Conservation (phyloP, 2,113 vertebrate genomes). For the Mesocricetus auratus region DNA sequence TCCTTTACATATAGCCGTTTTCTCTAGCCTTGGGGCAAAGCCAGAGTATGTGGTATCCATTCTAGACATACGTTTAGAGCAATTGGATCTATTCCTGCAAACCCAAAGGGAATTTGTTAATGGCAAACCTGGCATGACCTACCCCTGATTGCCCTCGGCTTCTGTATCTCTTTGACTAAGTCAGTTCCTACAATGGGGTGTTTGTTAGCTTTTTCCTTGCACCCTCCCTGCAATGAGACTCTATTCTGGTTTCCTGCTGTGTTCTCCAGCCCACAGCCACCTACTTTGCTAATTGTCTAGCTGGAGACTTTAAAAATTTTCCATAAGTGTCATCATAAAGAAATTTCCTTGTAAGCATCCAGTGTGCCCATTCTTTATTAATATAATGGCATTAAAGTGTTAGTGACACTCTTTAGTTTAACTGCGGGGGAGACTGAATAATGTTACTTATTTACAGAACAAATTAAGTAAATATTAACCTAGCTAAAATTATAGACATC, state of each 20-base stretch:
- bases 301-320: not conserved
- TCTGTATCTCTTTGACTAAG: not conserved
- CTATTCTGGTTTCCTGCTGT: not conserved
- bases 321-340: not conserved
- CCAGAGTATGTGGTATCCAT: not conserved
- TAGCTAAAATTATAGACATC: conserved; percentile 70
- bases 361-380: conserved; percentile 17
- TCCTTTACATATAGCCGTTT: not conserved
- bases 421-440: conserved; percentile 14
- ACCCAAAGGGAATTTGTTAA: not conserved
- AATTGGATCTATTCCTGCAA: not conserved
- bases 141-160: not conserved
- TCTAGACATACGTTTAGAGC: not conserved
- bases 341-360: conserved; percentile 13
- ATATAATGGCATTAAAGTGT: conserved; percentile 11
- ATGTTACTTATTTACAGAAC: conserved; percentile 55
- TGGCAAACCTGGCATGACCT: not conserved
- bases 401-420: conserved; percentile 12
- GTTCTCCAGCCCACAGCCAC: not conserved
- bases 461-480: conserved; percentile 68
- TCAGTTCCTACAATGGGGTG: not conserved
- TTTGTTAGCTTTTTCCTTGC: not conserved
- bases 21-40: not conserved
- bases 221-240: not conserved
- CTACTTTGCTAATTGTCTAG: conserved; percentile 40